Evolutionary conservation across 1,140 invertebrate species (phyloP).

Genomic region (Aphaenogaster rudis): DNA sequence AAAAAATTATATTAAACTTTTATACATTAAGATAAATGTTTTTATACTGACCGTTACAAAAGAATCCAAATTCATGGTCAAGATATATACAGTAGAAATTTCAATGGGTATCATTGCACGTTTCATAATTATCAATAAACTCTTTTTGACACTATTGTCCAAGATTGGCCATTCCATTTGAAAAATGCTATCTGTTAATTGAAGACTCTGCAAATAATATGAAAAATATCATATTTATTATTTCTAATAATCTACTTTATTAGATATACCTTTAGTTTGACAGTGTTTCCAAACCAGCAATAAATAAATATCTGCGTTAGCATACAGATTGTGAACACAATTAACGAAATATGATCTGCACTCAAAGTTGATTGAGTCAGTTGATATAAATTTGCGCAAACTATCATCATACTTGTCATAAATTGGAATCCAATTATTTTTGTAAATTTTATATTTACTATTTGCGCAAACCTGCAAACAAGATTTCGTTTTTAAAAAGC

Average conservation of each 20-base stretch:
- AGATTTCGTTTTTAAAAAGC: neutral
- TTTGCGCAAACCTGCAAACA: conserved; percentile 53
- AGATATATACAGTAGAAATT: conserved; percentile 60
- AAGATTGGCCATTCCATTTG: conserved; percentile 70
- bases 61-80: conserved; percentile 67
- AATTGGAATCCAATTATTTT: conserved; percentile 67
- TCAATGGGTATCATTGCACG: conserved; percentile 61
- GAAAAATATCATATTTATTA: neutral
- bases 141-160: conserved; percentile 46
- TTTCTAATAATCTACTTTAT: neutral
- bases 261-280: conserved; percentile 74
- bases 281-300: conserved; percentile 88
- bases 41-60: conserved; percentile 68
- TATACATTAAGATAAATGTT: neutral
- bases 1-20: neutral
- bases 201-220: conserved; percentile 58
- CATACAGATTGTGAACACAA: conserved; percentile 47
- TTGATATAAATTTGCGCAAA: conserved; percentile 60
- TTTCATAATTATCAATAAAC: conserved; percentile 68
- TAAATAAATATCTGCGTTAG: conserved; percentile 85
- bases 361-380: conserved; percentile 80
- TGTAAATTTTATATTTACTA: conserved; percentile 57
- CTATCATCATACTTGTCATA: conserved; percentile 31
- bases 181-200: conserved; percentile 56
- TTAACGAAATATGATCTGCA: conserved; percentile 69